These are phyloP conservation scores for Leptinotarsa peninsularis DNA, from an alignment of 2,888 invertebrate genomes.

Conservation along the genomic window DNA sequence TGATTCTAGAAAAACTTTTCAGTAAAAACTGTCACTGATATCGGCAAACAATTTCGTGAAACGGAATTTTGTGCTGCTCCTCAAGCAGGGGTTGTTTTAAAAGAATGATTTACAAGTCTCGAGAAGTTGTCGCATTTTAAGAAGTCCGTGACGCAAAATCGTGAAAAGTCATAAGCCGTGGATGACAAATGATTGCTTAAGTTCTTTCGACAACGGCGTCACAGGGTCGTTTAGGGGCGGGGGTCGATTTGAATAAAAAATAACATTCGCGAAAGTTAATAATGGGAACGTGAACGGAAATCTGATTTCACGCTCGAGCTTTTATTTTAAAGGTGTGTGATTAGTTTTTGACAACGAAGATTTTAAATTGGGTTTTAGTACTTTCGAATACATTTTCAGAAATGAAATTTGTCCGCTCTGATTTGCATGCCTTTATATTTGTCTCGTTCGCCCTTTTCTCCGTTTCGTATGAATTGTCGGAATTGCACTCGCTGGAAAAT, in stretches of 20 bases:
- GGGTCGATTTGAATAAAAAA: conserved; percentile 67
- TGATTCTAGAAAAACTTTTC: no score
- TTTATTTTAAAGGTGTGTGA: conserved; percentile 65
- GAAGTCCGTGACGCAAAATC: conserved; percentile 51
- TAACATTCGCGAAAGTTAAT: conserved; percentile 67
- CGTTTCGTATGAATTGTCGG: conserved; percentile 14
- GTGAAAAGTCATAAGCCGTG: conserved; percentile 61
- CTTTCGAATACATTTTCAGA: conserved; percentile 61
- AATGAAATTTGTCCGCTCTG: conserved; percentile 59
- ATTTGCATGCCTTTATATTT: conserved; percentile 49
- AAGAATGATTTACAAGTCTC: conserved; percentile 52
- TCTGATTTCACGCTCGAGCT: conserved; percentile 64
- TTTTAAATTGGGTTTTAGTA: conserved; percentile 66
- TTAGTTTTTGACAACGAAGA: conserved; percentile 63
- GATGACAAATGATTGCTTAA: conserved; percentile 65
- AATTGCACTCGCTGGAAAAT: neutral
- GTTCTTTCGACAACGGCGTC: conserved; percentile 54
- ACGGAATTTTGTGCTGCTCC: neutral
- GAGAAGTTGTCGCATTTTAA: conserved; percentile 51
- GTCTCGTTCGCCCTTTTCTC: conserved; percentile 35
- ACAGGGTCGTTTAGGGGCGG: conserved; percentile 45
- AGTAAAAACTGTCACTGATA: no score
- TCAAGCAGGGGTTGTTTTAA: neutral
- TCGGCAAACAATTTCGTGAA: neutral
- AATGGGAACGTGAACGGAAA: conserved; percentile 68